Percentiles rank a stretch among this genome's conserved stretches.
These are phyloP conservation scores for Bradypus variegatus DNA, from an alignment of 2,797 vertebrate species.

Conservation along the genomic window DNA sequence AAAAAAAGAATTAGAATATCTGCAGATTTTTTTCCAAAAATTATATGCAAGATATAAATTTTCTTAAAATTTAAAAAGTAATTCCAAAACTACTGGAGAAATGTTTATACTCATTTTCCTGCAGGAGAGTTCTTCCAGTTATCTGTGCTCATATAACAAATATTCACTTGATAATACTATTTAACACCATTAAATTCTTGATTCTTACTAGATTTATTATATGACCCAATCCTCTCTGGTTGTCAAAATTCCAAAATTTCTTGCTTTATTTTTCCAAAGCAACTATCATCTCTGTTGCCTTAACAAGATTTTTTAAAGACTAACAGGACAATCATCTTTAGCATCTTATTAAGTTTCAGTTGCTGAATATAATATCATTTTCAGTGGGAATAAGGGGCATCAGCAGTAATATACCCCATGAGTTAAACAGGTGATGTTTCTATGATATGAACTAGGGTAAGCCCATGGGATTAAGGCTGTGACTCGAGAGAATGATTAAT, in stretches of 20 bases:
- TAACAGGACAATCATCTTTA: background rate
- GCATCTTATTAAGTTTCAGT: background rate
- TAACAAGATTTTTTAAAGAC: background rate
- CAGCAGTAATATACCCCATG: background rate
- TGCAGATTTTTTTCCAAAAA: background rate
- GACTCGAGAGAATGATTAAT: background rate
- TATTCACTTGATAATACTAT: constrained; percentile 3
- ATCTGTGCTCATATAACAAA: background rate
- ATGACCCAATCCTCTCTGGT: background rate
- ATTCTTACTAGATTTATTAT: background rate
- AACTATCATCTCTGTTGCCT: background rate
- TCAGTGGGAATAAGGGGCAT: background rate
- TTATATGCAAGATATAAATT: background rate
- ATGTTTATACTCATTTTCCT: background rate
- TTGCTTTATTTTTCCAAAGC: constrained; percentile 24
- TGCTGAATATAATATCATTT: constrained; percentile 15
- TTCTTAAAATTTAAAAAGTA: constrained; percentile 29
- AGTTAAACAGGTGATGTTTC: constrained; percentile 27
- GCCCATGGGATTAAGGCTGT: background rate
- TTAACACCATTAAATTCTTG: constrained; percentile 5
- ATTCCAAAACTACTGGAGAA: constrained; percentile 2
- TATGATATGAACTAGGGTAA: constrained; percentile 5
- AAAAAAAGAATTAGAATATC: background rate
- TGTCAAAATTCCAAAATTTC: background rate
- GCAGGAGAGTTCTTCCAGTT: background rate